Evolutionary conservation across 2,113 vertebrate genomes (phyloP).

Genomic region (Varanus komodoensis): DNA sequence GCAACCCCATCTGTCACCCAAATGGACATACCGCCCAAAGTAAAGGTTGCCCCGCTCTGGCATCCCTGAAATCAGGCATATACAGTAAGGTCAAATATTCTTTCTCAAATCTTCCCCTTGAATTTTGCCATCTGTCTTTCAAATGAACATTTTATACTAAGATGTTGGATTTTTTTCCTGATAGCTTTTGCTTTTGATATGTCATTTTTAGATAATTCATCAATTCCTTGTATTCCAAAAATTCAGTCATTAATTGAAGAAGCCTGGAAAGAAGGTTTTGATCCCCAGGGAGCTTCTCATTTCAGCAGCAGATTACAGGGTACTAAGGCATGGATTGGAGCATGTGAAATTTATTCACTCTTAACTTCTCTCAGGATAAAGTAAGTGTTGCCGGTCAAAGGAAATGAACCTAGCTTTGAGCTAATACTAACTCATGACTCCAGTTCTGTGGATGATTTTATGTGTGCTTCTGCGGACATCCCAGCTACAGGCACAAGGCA

Average conservation of each 20-base stretch:
- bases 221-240: constrained; percentile 88
- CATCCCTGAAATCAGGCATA: background rate
- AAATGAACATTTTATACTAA: too few species aligned
- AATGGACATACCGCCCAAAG: background rate
- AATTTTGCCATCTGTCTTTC: background rate
- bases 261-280: constrained; percentile 92
- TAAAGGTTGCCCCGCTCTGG: background rate
- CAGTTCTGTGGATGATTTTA: background rate
- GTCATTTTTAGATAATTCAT: constrained; percentile 75
- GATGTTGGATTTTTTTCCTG: too few species aligned
- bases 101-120: constrained; percentile 17
- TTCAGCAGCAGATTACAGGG: constrained; percentile 86
- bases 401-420: background rate
- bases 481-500: too few species aligned
- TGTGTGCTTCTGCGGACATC: background rate
- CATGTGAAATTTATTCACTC: constrained; percentile 93
- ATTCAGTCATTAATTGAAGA: constrained; percentile 92
- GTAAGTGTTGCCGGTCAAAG: constrained; percentile 72
- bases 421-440: background rate
- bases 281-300: constrained; percentile 92
- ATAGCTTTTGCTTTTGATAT: background rate
- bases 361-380: constrained; percentile 88
- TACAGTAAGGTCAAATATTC: background rate
- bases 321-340: constrained; percentile 94
- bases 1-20: background rate